Evolutionary conservation across 2,888 invertebrate species (phyloP).

Genomic region (Drosophila formosana): DNA sequence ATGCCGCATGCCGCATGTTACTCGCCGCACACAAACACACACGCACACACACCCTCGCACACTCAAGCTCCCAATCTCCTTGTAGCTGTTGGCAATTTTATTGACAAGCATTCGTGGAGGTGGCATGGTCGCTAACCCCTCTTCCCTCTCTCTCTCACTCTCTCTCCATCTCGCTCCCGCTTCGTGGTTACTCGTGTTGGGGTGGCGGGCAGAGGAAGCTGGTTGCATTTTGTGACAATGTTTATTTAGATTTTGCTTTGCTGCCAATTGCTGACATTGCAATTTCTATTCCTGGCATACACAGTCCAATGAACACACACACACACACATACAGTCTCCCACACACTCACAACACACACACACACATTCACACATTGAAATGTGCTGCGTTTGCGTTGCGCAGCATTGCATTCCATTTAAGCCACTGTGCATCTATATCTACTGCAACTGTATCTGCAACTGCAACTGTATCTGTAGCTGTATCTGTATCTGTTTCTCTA

Average conservation of each 20-base stretch:
- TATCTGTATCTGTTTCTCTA: not conserved
- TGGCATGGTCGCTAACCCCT: constrained; percentile 48
- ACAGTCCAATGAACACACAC: constrained; percentile 47
- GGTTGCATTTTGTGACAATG: constrained; percentile 80
- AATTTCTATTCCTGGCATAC: constrained; percentile 76
- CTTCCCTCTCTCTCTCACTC: constrained; percentile 5
- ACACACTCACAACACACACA: constrained; percentile 12
- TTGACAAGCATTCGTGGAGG: constrained; percentile 66
- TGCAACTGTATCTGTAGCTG: constrained; percentile 12
- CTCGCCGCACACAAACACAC: constrained; percentile 7
- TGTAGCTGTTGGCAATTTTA: constrained; percentile 73
- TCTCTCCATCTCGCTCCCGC: not conserved
- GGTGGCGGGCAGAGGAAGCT: constrained; percentile 27
- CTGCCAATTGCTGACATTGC: constrained; percentile 83
- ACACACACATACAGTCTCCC: constrained; percentile 36
- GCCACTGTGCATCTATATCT: constrained; percentile 33
- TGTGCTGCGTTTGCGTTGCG: constrained; percentile 69
- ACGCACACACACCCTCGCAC: not conserved
- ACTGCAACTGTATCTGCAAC: constrained; percentile 21
- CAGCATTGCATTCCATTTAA: constrained; percentile 74
- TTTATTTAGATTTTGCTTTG: constrained; percentile 82
- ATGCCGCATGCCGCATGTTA: constrained; percentile 7
- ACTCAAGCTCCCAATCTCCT: constrained; percentile 22
- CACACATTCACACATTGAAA: constrained; percentile 40
- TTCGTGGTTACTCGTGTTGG: not conserved